A percentile compares a stretch with the other conserved stretches of the same genome.
Evolutionary conservation across 2,888 invertebrate genomes (phyloP).

Genomic region (Eristalis intricaria): DNA sequence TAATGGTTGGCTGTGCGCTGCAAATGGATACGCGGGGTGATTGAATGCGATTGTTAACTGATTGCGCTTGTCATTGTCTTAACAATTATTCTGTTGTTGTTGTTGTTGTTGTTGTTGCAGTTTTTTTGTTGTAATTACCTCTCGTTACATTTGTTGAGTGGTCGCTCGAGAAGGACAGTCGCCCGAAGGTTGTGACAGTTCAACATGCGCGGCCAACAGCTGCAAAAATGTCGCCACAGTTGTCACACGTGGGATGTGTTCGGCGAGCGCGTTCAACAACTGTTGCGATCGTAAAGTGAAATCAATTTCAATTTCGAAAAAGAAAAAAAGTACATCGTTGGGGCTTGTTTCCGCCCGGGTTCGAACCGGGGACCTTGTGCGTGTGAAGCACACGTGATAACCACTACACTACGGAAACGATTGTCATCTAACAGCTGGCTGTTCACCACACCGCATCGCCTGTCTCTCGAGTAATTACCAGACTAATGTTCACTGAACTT

Average conservation of each 20-base stretch:
- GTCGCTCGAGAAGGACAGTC: conserved; percentile 30
- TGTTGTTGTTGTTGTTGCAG: conserved; percentile 44
- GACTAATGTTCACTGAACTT: conserved; percentile 17
- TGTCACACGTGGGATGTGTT: conserved; percentile 34
- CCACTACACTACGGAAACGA: conserved; percentile 73
- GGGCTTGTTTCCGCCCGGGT: conserved; percentile 76
- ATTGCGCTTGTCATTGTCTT: conserved; percentile 68
- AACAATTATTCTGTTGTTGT: conserved; percentile 61
- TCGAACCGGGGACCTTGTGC: conserved; percentile 78
- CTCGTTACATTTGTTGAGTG: conserved; percentile 31
- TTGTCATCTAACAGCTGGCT: not conserved
- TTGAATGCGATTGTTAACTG: conserved; percentile 69
- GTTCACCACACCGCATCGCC: not conserved
- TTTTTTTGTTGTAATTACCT: conserved; percentile 54
- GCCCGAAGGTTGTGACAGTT: conserved; percentile 50
- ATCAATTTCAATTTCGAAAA: not conserved
- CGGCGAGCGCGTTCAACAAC: not conserved
- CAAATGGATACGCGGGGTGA: conserved; percentile 62
- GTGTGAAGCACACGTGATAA: conserved; percentile 79
- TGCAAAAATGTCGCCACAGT: conserved; percentile 33
- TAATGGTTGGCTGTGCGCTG: conserved; percentile 61
- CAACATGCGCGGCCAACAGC: conserved; percentile 47
- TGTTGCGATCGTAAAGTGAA: not conserved
- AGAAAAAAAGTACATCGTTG: not conserved
- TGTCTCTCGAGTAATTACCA: not conserved